phyloP scores from a whole-genome alignment of 2,797 vertebrate genomes.

The Scleropages formosus region DNA sequence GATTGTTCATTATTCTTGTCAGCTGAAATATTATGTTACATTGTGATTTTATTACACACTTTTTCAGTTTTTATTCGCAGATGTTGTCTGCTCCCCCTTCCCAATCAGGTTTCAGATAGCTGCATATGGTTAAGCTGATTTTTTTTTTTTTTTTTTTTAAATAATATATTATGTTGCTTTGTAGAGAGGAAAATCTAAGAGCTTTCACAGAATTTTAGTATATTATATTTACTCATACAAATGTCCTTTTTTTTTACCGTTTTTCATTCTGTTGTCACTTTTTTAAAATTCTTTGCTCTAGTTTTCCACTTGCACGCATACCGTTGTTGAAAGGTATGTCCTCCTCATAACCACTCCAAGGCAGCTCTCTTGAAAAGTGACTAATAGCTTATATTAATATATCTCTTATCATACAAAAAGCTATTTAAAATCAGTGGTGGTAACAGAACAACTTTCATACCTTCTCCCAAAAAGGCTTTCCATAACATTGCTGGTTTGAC shows the following conservation, averaged over 20 bases:
- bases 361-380: constrained; percentile 31
- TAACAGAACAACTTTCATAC: not conserved
- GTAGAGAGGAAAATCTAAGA: too few species aligned
- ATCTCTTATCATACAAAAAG: not conserved
- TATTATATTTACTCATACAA: not conserved
- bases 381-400: constrained; percentile 32
- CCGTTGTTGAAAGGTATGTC: too few species aligned
- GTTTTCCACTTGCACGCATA: too few species aligned
- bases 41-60: constrained; percentile 77
- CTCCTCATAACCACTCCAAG: not conserved
- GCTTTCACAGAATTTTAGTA: too few species aligned
- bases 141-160: not conserved
- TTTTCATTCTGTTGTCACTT: constrained; percentile 25
- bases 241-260: constrained; percentile 6
- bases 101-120: constrained; percentile 57
- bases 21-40: constrained; percentile 75
- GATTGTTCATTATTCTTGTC: constrained; percentile 76
- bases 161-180: too few species aligned
- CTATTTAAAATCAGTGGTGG: not conserved
- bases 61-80: constrained; percentile 60
- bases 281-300: not conserved
- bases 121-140: constrained; percentile 18
- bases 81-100: constrained; percentile 64
- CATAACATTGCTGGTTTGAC: not conserved
- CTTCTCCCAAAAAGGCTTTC: not conserved